These are phyloP conservation scores for Brachymystax lenok DNA, from an alignment of 2,797 vertebrate genomes.

Conservation along the genomic window DNA sequence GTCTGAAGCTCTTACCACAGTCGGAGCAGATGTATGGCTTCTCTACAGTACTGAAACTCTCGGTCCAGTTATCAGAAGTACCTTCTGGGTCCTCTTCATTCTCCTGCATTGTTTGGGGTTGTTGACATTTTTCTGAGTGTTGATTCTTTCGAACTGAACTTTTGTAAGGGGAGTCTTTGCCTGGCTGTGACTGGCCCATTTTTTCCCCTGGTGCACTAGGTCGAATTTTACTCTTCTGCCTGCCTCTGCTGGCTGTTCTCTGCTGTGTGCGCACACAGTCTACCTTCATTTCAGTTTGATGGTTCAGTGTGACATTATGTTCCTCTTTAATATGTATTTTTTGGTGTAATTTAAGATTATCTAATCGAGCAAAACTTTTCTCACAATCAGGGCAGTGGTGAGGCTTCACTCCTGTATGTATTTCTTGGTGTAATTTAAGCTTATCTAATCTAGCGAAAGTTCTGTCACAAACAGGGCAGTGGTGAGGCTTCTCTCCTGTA, in stretches of 20 bases:
- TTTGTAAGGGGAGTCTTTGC: background rate
- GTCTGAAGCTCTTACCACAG: constrained; percentile 2
- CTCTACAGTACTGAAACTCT: background rate
- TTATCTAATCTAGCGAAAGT: background rate
- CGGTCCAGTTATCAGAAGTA: background rate
- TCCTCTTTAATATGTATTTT: background rate
- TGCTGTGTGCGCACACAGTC: background rate
- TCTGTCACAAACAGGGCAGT: constrained; percentile 1
- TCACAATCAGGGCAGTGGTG: background rate
- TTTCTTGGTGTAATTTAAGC: background rate
- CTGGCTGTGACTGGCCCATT: background rate
- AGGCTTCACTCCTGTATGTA: constrained; percentile 2
- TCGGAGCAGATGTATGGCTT: background rate
- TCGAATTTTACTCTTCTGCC: background rate
- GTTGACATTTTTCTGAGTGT: background rate
- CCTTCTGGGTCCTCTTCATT: background rate
- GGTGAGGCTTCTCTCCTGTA: background rate
- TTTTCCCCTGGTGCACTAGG: background rate
- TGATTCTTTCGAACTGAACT: background rate
- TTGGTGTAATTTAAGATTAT: background rate
- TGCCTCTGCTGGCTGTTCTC: background rate
- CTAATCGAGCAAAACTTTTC: constrained; percentile 2
- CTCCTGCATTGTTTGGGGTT: background rate
- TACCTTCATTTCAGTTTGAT: background rate
- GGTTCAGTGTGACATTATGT: background rate